A percentile compares a stretch with the other conserved stretches of the same genome.
Evolutionary conservation across 2,888 invertebrate genomes (phyloP).

Genomic region (Gasteruption jaculator): DNA sequence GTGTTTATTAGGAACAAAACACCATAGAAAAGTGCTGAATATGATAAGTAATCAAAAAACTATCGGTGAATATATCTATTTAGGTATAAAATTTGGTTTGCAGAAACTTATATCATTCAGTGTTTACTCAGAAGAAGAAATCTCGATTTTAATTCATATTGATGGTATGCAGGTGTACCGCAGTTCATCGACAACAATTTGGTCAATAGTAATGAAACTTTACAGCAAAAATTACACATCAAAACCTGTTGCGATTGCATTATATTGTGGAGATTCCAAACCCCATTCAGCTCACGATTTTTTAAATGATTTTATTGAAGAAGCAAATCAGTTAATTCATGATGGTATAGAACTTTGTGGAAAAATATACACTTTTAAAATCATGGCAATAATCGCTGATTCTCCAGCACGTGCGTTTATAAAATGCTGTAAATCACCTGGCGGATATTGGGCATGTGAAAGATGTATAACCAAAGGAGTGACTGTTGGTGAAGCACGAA

Average conservation of each 20-base stretch:
- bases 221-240: constrained; percentile 4
- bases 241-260: constrained; percentile 9
- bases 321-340: constrained; percentile 8
- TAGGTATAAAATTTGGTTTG: background rate
- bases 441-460: constrained; percentile 11
- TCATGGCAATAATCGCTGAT: constrained; percentile 11
- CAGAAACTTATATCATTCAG: background rate
- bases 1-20: constrained; percentile 1
- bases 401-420: constrained; percentile 11
- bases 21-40: background rate
- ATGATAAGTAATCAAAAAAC: background rate
- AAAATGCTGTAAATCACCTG: constrained; percentile 7
- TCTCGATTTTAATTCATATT: constrained; percentile 9
- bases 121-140: constrained; percentile 9
- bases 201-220: constrained; percentile 12
- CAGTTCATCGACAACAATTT: constrained; percentile 7
- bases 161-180: constrained; percentile 14
- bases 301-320: constrained; percentile 11
- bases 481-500: background rate
- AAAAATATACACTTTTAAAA: constrained; percentile 8
- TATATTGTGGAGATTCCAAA: constrained; percentile 16
- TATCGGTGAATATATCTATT: background rate
- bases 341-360: constrained; percentile 2
- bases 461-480: constrained; percentile 7
- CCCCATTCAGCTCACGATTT: constrained; percentile 2